Conservation (phyloP, 2,797 vertebrate genomes). For the Neoniphon sammara region DNA sequence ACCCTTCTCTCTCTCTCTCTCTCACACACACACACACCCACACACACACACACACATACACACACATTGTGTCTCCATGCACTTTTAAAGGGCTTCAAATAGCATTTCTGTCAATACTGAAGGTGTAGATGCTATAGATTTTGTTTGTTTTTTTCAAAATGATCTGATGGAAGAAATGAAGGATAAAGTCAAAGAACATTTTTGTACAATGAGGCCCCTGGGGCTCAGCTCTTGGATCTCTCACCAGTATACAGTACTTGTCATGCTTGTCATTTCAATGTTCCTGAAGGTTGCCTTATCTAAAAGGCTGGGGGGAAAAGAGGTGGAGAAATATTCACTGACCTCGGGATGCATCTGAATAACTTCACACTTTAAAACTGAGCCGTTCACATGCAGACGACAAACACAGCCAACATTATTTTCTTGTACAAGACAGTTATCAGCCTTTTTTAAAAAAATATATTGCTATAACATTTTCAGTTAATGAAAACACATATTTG, state of each 20-base stretch:
- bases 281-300: slow-evolving; percentile 61
- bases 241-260: slow-evolving; percentile 48
- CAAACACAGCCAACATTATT: background rate
- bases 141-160: slow-evolving; percentile 67
- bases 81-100: slow-evolving; percentile 49
- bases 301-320: slow-evolving; percentile 32
- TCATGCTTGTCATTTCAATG: slow-evolving; percentile 64
- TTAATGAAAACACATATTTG: slow-evolving; percentile 24
- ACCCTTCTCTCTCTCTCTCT: slow-evolving; percentile 46
- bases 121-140: slow-evolving; percentile 45
- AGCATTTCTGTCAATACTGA: slow-evolving; percentile 44
- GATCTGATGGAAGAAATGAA: slow-evolving; percentile 50
- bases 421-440: background rate
- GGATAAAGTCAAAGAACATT: slow-evolving; percentile 52
- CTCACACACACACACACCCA: slow-evolving; percentile 17
- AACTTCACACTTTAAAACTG: slow-evolving; percentile 17
- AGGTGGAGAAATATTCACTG: slow-evolving; percentile 44
- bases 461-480: too few species aligned
- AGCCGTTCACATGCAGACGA: background rate
- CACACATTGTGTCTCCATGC: background rate
- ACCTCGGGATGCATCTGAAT: slow-evolving; percentile 26
- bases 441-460: too few species aligned
- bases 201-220: slow-evolving; percentile 59
- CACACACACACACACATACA: background rate
- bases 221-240: slow-evolving; percentile 57